Evolutionary conservation across 2,888 invertebrate genomes (phyloP).

Genomic region (Bellardia bayeri): DNA sequence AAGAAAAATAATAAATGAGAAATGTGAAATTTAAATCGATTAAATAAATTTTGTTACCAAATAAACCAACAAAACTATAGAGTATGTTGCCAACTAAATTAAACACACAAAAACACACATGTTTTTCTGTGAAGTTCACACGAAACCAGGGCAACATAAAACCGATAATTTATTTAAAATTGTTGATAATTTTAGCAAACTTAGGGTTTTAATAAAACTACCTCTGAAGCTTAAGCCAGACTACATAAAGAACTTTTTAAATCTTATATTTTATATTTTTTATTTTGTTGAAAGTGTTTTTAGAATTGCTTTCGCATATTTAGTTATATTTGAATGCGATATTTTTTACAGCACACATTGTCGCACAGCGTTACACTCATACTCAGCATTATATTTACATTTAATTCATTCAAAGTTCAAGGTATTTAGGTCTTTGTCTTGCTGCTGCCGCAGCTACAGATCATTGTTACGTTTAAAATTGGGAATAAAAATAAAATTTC

Average conservation of each 20-base stretch:
- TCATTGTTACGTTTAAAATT: conserved; percentile 41
- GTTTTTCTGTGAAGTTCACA: not conserved
- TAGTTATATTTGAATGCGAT: conserved; percentile 20
- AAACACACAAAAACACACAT: conserved; percentile 10
- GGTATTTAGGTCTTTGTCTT: conserved; percentile 63
- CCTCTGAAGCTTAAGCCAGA: too few relatives aligned
- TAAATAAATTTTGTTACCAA: conserved; percentile 18
- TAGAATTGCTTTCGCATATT: not conserved
- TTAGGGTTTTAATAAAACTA: too few relatives aligned
- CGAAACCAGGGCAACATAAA: not conserved
- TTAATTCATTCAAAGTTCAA: conserved; percentile 57
- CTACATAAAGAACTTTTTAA: too few relatives aligned
- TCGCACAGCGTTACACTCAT: not conserved
- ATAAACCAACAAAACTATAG: conserved; percentile 16
- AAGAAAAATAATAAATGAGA: not conserved
- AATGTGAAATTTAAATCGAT: conserved; percentile 25
- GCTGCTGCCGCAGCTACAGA: not conserved
- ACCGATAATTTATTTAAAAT: too few relatives aligned
- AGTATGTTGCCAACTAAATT: conserved; percentile 43
- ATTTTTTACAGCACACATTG: not conserved
- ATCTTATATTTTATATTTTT: too few relatives aligned
- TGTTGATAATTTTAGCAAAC: not conserved
- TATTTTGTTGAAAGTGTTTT: not conserved
- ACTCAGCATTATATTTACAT: conserved; percentile 2
- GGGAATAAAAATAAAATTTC: conserved; percentile 14